Base-by-base conservation (phyloP, 1,140 invertebrate genomes). In the Drosophila ficusphila region DNA sequence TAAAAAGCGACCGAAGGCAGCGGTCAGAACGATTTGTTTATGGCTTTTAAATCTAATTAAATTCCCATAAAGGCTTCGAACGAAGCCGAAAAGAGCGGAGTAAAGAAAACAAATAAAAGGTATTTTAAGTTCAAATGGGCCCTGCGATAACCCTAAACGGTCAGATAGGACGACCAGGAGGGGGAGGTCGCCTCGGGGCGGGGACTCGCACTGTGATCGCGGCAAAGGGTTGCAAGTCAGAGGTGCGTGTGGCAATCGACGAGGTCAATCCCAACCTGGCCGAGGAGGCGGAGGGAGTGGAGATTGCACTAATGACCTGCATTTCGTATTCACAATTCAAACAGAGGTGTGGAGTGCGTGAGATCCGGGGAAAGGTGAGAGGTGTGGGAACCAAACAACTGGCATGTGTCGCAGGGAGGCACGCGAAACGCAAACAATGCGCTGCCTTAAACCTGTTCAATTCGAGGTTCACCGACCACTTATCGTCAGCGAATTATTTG, bases 1-100 rank as follows among this genome's bases (percentile, higher is more conserved):
- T 18, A 46, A 42, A 67, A 52, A 62, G 11, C 34, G 9, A 8
- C 52, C 21, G 9, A 14, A n/a, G 5, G 7, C 11, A 9, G 18
- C 25, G 23, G 4, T n/a, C 14, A 2, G 18, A 49, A 18, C 53
- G 39, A 36, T 71, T 49, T 61, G 76, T 83, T 83, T 86, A 83
- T 83, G 47, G 72, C 44, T 79, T 86, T 83, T 83, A 79, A 79
- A 83, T 83, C 79, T 61, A 83, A 85, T 83, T 85, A 79, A 83
- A 86, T 64, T 47, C 56, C 71, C 65, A 86, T 83, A 85, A 82
- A 82, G 11, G 9, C 34, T 9, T 33, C 12, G 34, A 47, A 33
- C 21, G 21, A 11, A 11, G 21, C 19, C 25, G 19, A 31, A 53
- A 52, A 49, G 31, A 69, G 41, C 51, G 39, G 44, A 47, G 49